Base-by-base conservation (phyloP, 2,797 vertebrate genomes). In the Falco peregrinus region DNA sequence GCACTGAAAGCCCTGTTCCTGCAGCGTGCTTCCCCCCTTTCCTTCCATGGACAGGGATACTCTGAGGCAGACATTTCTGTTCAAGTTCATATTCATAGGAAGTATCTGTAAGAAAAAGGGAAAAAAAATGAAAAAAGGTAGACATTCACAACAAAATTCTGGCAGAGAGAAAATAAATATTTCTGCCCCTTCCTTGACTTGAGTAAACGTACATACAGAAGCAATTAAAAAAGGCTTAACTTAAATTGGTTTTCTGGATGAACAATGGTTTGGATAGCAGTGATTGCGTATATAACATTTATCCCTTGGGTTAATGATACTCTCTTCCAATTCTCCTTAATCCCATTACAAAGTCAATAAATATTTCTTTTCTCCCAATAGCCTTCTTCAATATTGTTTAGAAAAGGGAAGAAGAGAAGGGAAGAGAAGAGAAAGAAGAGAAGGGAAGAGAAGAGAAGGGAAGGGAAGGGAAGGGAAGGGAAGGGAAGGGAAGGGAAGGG, bases 211-310 rank as follows among this genome's bases (percentile, higher is more conserved):
- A 97, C 95, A 97, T 89, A 97, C 74, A 95, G 84, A 96, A 96
- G 95, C 96, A 97, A 97, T 97, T 97, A 94, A 97, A 97, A 96
- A 94, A 84, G 96, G 96, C 96, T 97, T 97, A 97, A 93, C 80
- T 94, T 96, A 95, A 97, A 97, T 97, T 97, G 97, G 86, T 95
- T 97, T 97, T 97, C 90, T 88, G 95, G 94, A 93, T 93, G 95
- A 97, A 97, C 94, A 96, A 95, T 82, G 15, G 92, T 94, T 97
- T 97, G 93, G 87, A 95, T 96, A 96, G 77, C 87, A 90, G 70
- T 94, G 88, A 92, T 86, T 94, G 93, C 84, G 1, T 96, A 93
- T 90, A 90, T 95, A 97, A 93, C 92, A 91, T 96, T 96, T 97
- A 97, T 97, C 94, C 95, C 96, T 87, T 93, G 93, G 93, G 96